Evolutionary conservation across 2,888 invertebrate species (phyloP), one percentile per base, ranked within the genome.

Genomic region (Drosophila tripunctata): DNA sequence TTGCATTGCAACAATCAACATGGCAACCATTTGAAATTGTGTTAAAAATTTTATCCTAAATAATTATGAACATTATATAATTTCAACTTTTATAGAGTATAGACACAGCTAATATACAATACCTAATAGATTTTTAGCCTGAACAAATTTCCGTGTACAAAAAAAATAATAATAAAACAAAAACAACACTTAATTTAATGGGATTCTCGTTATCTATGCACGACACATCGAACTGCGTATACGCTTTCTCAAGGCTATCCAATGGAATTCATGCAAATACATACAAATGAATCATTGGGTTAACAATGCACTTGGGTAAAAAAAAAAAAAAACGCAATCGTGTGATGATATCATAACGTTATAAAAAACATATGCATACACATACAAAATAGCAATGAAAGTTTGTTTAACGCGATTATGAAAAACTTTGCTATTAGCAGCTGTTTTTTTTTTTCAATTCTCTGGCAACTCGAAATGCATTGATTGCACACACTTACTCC

Each of bases 141-240:
- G n/a, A 73, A 38, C 56, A 64, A 51, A 68, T 68, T 52, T 73
- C 68, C 64, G 54, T 41, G 68, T 47, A 36, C 17, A 56, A 55
- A 4, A 17, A 21, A 14, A 22, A 36, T 21, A 56, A 55, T 3
- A 17, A 21, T 8, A 22, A 43, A 43, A 43, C 24, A 41, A 51
- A 40, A 40, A 43, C 27, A 63, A 44, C 48, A 64, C 52, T 72
- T 55, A 56, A 56, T 52, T 33, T 24, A 14, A 41, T 62, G 35
- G 12, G 36, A 17, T 33, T 36, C n/a, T n/a, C 22, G 17, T 58
- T 58, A 58, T 63, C 48, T 36, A 38, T 33, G 44, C 10, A 22
- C 3, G 41, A 35, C 27, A 56, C 22, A 44, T 48, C 66, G 66
- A 52, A 69, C 40, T 40, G 12, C 40, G 56, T 33, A 69, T 69